Conservation (phyloP, 2,113 vertebrate genomes). For the Scopus umbretta region DNA sequence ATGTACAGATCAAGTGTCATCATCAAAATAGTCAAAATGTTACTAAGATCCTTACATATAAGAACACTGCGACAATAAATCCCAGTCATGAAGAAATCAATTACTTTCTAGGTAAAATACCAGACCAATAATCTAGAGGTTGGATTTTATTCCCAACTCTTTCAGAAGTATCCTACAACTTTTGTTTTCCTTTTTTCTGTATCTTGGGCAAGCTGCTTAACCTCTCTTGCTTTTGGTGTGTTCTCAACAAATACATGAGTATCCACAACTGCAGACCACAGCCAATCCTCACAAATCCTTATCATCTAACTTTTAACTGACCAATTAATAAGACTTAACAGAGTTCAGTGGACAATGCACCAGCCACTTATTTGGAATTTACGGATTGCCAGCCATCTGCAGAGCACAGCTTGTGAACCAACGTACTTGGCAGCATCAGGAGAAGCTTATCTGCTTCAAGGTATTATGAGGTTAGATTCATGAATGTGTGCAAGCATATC, state of each 20-base stretch:
- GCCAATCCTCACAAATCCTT: not conserved
- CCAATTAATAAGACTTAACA: not conserved
- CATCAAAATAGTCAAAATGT: not conserved
- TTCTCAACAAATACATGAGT: not conserved
- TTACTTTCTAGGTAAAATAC: not conserved
- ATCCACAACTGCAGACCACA: not conserved
- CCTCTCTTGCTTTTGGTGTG: not conserved
- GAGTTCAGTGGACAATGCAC: not conserved
- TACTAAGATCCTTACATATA: not conserved
- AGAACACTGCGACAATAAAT: not conserved
- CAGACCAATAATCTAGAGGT: not conserved
- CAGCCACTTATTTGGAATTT: not conserved
- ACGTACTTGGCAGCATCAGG: not conserved
- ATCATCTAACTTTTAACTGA: not conserved
- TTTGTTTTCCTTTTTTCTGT: not conserved
- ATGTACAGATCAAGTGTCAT: not conserved
- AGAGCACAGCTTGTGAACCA: constrained; percentile 14
- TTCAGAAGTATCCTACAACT: not conserved
- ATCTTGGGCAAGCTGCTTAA: not conserved
- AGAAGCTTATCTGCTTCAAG: not conserved
- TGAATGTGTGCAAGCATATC: not conserved
- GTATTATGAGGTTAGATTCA: not conserved
- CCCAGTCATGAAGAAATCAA: not conserved
- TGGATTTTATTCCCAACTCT: not conserved
- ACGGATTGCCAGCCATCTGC: not conserved